Percentiles rank a stretch among this genome's conserved stretches.
Conservation (phyloP, 2,113 vertebrate species). For the Lepisosteus osseus region DNA sequence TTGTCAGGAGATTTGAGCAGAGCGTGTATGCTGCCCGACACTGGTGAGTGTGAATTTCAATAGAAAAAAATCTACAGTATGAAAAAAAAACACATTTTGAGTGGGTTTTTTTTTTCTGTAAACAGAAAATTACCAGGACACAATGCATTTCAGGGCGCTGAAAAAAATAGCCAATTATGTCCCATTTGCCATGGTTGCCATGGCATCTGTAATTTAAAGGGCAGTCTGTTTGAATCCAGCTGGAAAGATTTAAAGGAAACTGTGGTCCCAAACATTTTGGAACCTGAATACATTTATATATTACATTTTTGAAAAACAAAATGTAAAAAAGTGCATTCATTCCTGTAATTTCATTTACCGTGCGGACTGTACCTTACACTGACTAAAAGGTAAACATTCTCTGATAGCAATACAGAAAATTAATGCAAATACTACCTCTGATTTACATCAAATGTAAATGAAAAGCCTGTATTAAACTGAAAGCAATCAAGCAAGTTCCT, state of each 20-base stretch:
- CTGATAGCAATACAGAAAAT: too few relatives aligned
- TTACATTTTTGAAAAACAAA: too few relatives aligned
- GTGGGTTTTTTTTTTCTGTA: neutral
- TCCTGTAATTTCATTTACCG: too few relatives aligned
- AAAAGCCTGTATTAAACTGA: too few relatives aligned
- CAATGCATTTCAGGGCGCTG: neutral
- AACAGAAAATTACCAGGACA: neutral
- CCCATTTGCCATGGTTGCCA: conserved; percentile 15
- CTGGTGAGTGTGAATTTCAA: neutral
- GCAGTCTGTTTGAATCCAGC: neutral
- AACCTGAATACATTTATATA: too few relatives aligned
- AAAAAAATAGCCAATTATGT: conserved; percentile 6
- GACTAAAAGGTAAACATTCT: too few relatives aligned
- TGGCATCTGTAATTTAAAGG: conserved; percentile 4
- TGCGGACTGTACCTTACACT: too few relatives aligned
- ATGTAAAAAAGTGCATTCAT: too few relatives aligned
- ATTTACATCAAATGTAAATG: too few relatives aligned
- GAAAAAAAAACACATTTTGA: neutral
- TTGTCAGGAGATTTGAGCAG: conserved; percentile 8
- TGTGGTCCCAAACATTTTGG: neutral
- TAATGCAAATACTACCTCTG: too few relatives aligned
- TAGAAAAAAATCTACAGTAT: neutral
- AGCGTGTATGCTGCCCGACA: neutral
- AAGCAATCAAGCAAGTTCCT: too few relatives aligned
- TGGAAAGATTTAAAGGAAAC: neutral